Evolutionary conservation across 2,113 vertebrate genomes (phyloP).

Genomic region (Epinephelus moara): DNA sequence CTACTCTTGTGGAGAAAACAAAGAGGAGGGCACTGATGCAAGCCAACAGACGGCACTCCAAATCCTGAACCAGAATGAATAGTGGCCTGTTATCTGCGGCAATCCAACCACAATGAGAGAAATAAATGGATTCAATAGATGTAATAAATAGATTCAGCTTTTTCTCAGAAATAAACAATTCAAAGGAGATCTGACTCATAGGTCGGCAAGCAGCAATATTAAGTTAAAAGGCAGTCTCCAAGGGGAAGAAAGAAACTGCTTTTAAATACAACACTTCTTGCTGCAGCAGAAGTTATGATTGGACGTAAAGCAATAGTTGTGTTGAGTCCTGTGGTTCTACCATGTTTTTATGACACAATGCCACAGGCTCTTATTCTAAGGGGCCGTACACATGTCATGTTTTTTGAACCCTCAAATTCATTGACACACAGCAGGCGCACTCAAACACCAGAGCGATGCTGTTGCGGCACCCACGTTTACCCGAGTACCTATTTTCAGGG

Average conservation of each 20-base stretch:
- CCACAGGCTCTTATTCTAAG: neutral
- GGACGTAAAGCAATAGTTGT: neutral
- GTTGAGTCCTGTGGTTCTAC: neutral
- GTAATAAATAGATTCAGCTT: conserved; percentile 41
- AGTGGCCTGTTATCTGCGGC: conserved; percentile 50
- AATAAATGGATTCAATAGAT: conserved; percentile 40
- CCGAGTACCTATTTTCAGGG: no score
- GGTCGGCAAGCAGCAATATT: conserved; percentile 15
- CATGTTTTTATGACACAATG: neutral
- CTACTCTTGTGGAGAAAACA: conserved; percentile 70
- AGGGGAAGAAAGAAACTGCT: neutral
- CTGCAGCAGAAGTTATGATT: conserved; percentile 11
- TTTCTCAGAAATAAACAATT: conserved; percentile 43
- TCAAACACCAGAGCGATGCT: no score
- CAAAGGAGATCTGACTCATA: conserved; percentile 1
- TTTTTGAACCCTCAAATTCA: no score
- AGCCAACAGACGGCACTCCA: conserved; percentile 62
- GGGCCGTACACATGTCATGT: no score
- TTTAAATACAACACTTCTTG: neutral
- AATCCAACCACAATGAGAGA: conserved; percentile 43
- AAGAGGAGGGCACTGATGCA: conserved; percentile 60
- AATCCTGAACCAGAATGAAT: conserved; percentile 50
- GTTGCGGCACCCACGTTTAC: no score
- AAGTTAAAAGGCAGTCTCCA: conserved; percentile 6
- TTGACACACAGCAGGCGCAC: no score